Evolutionary conservation across 2,888 invertebrate species (phyloP).

Genomic region (Agrotis segetum): DNA sequence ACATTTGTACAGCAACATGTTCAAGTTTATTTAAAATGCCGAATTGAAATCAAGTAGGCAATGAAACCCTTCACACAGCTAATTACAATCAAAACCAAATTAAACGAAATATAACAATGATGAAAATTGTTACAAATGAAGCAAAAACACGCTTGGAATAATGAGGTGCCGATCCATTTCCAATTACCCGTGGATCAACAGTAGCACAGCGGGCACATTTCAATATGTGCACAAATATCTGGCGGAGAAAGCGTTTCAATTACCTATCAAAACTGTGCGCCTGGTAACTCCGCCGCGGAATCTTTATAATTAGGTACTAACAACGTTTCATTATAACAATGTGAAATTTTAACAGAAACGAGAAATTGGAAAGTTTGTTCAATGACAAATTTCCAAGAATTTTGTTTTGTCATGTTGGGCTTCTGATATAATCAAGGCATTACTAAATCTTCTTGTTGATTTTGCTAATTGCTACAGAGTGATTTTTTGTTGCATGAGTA

Average conservation of each 20-base stretch:
- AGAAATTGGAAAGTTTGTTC: conserved; percentile 32
- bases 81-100: conserved; percentile 47
- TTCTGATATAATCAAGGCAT: conserved; percentile 5
- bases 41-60: conserved; percentile 6
- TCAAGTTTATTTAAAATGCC: background rate
- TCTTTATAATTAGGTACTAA: conserved; percentile 54
- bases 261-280: conserved; percentile 74
- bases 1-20: background rate
- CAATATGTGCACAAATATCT: conserved; percentile 64
- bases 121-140: conserved; percentile 48
- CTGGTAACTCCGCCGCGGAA: conserved; percentile 27
- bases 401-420: background rate
- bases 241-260: conserved; percentile 66
- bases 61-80: conserved; percentile 28
- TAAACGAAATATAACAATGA: conserved; percentile 41
- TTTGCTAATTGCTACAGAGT: background rate
- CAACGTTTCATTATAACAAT: conserved; percentile 46
- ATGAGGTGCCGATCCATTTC: conserved; percentile 62
- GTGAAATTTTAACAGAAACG: conserved; percentile 39
- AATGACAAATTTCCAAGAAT: conserved; percentile 8
- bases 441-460: background rate
- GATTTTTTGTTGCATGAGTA: too few relatives aligned
- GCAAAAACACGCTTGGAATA: conserved; percentile 54
- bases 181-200: conserved; percentile 65
- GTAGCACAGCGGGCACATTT: conserved; percentile 41